Evolutionary conservation across 1,140 invertebrate genomes (phyloP), one percentile per base, ranked within the genome.

Genomic region (Sitophilus oryzae): DNA sequence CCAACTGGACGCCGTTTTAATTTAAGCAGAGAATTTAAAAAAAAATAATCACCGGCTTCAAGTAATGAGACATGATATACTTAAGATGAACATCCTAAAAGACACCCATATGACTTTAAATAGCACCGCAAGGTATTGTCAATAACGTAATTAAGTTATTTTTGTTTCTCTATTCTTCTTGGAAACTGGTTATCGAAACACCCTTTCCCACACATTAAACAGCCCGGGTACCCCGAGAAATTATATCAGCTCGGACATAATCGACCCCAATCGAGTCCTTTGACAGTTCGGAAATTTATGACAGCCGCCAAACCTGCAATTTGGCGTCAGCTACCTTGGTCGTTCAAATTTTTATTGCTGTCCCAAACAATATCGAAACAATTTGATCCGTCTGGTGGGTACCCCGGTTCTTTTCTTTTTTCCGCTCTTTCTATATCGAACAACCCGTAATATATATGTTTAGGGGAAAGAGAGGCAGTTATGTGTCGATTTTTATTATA

Each of bases 361-460:
- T 56, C 54, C 54, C 54, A 50, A 44, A 56, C 42, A 56, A 50
- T 56, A 49, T 56, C 47, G 42, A 49, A 56, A 56, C 46, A 56
- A 50, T 56, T 56, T 45, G 34, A 38, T 56, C 46, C 46, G 47
- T 56, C 54, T 50, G 54, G 46, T 50, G 25, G 38, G 35, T 36
- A 19, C 40, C 22, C 40, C 40, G 21, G 25, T 15, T 35, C 42
- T 25, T 15, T 4, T 23, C 46, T 46, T 45, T 53, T 15, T 55
- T 49, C 15, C 20, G 11, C 42, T 55, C 48, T 55, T 55, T 55
- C 16, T 8, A 23, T 19, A 50, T 44, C 46, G 38, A 56, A 49
- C 46, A 37, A 50, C 34, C 46, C n/a, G 36, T 56, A 56, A 56
- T 56, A 36, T 50, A 42, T 56, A 56, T 56, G 54, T 56, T 56